Conservation (phyloP, 1,140 invertebrate species). For the Melitaea cinxia region DNA sequence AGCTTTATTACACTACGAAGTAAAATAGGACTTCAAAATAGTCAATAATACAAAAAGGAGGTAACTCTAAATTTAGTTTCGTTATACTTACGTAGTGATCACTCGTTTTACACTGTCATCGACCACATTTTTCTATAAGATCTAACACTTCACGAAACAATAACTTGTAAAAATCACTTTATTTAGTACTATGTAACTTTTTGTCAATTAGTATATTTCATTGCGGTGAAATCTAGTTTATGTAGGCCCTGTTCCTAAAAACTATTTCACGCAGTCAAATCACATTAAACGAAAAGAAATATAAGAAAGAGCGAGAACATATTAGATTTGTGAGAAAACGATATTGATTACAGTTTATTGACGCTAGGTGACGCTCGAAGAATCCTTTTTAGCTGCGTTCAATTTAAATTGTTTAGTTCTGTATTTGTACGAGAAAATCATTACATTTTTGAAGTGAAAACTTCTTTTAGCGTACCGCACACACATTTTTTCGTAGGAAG, state of each 20-base stretch:
- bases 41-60: constrained; percentile 10
- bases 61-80: constrained; percentile 52
- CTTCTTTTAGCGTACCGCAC: too few relatives aligned
- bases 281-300: constrained; percentile 65
- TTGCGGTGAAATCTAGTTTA: constrained; percentile 55
- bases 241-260: constrained; percentile 58
- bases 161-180: constrained; percentile 45
- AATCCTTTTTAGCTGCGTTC: constrained; percentile 32
- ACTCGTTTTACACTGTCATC: constrained; percentile 77
- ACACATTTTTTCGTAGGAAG: too few relatives aligned
- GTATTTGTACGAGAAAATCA: too few relatives aligned
- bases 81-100: constrained; percentile 76
- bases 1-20: constrained; percentile 63
- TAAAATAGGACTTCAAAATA: constrained; percentile 25
- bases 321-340: constrained; percentile 36
- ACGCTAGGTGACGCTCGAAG: constrained; percentile 46
- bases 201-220: constrained; percentile 46
- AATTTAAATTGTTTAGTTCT: constrained; percentile 11
- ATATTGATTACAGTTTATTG: constrained; percentile 37
- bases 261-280: constrained; percentile 61
- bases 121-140: constrained; percentile 72
- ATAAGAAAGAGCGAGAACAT: constrained; percentile 59
- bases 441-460: too few relatives aligned
- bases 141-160: constrained; percentile 58
- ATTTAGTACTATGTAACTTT: constrained; percentile 40